Evolutionary conservation across 2,113 vertebrate species (phyloP), one percentile per base, ranked within the genome.

Genomic region (Malurus alboscapulatus): DNA sequence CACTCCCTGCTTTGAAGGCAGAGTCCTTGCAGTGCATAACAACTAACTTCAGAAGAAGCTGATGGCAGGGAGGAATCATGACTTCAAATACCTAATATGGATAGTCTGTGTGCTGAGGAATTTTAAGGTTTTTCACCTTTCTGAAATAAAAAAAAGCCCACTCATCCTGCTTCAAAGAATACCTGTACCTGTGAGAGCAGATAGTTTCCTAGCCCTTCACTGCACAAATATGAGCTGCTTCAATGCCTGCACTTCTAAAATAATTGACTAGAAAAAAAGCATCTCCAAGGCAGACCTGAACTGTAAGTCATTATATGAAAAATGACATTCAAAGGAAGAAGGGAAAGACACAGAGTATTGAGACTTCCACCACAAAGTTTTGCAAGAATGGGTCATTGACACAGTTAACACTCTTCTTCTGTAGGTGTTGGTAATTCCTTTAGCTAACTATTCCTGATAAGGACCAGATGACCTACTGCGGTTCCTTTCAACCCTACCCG

Each of bases 151-250:
- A 42, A 42, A 62, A 6, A 3, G 13, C 14, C 1, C 1, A 14
- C n/a, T 65, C 67, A 88, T 9, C 7, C 17, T 73, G 27, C 18
- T 65, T 53, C 29, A 79, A 14, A 73, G 44, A 68, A 72, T 1
- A 38, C 2, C 12, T 14, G n/a, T 15, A 36, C 14, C 25, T 32
- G 30, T 1, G 0, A 75, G n/a, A 50, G 6, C 1, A 44, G 19
- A 40, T 17, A 0, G 2, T 13, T 87, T 55, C 32, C 76, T 53
- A 29, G 12, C 22, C 32, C 38, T 77, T 88, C 57, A 36, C 22
- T 69, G 32, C n/a, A 69, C 30, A 36, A 74, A 74, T 57, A 17
- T n/a, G 69, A 94, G 62, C 25, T 38, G 29, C 34, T 48, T 59
- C 65, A 78, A 25, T 42, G 50, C 25, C 55, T 69, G 24, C 9